phyloP scores from a whole-genome alignment of 2,888 invertebrate genomes.

The Gastracanthus pulcherrimus region DNA sequence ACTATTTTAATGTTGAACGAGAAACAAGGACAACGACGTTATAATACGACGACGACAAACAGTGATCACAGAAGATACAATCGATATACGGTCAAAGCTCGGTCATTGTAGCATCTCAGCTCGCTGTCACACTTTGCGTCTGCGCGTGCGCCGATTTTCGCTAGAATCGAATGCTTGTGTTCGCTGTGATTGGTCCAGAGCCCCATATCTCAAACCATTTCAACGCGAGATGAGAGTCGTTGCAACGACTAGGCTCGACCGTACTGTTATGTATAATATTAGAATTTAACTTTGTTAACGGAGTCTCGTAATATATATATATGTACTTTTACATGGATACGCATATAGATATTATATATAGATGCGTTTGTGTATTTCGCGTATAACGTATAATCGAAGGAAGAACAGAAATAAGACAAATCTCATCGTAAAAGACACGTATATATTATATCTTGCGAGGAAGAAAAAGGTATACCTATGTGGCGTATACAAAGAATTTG shows the following conservation, averaged over 20 bases:
- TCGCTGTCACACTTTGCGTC: neutral
- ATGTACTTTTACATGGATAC: conserved; percentile 57
- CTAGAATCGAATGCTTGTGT: neutral
- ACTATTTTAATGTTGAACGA: conserved; percentile 30
- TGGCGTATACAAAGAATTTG: conserved; percentile 56
- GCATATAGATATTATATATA: conserved; percentile 46
- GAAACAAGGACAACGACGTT: neutral
- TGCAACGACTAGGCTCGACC: neutral
- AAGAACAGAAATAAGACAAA: neutral
- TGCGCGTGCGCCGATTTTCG: neutral
- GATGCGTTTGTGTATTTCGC: conserved; percentile 37
- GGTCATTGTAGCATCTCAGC: neutral
- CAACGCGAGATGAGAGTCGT: no score
- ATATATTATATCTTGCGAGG: no score
- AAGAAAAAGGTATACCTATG: conserved; percentile 36
- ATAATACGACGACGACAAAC: conserved; percentile 3
- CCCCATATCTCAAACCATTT: no score
- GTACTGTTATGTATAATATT: conserved; percentile 73
- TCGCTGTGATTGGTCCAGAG: no score
- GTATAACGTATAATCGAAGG: neutral
- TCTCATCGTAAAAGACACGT: conserved; percentile 1
- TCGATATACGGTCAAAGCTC: conserved; percentile 59
- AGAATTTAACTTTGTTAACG: conserved; percentile 73
- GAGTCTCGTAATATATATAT: conserved; percentile 71
- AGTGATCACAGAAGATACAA: conserved; percentile 62